Conservation (phyloP, 1,140 invertebrate genomes). For the Melitaea cinxia region DNA sequence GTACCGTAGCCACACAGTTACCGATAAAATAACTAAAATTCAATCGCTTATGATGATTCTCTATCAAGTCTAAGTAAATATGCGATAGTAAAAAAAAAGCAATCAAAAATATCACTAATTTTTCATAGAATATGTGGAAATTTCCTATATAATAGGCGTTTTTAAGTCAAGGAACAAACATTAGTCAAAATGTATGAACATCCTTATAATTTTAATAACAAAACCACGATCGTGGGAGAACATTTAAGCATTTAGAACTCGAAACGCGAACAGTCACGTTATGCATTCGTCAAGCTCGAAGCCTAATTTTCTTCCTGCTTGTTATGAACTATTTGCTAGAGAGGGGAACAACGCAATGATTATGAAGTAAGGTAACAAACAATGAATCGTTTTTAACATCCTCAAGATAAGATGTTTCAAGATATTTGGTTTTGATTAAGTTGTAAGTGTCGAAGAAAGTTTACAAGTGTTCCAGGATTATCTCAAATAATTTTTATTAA, state of each 20-base stretch:
- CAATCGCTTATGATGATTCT: no score
- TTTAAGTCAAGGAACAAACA: background rate
- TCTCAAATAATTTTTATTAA: no score
- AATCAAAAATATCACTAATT: background rate
- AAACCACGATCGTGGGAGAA: slow-evolving; percentile 52
- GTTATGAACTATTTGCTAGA: slow-evolving; percentile 30
- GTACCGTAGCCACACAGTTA: no score
- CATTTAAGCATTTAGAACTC: slow-evolving; percentile 30
- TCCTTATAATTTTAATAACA: slow-evolving; percentile 54
- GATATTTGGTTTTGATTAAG: no score
- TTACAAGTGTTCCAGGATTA: no score
- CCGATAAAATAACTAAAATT: no score
- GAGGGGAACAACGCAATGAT: background rate
- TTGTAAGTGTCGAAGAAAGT: no score
- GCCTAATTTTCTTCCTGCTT: slow-evolving; percentile 50
- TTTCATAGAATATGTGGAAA: background rate
- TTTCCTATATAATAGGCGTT: slow-evolving; percentile 1
- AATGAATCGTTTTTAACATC: background rate
- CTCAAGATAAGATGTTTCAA: background rate
- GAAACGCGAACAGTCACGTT: slow-evolving; percentile 40
- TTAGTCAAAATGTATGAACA: slow-evolving; percentile 26
- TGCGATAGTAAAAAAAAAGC: background rate
- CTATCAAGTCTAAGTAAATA: no score
- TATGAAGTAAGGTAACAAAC: background rate
- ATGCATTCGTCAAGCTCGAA: slow-evolving; percentile 50